A percentile compares a stretch with the other conserved stretches of the same genome.
Evolutionary conservation across 2,797 vertebrate genomes (phyloP).

Genomic region (Nannoperca australis): DNA sequence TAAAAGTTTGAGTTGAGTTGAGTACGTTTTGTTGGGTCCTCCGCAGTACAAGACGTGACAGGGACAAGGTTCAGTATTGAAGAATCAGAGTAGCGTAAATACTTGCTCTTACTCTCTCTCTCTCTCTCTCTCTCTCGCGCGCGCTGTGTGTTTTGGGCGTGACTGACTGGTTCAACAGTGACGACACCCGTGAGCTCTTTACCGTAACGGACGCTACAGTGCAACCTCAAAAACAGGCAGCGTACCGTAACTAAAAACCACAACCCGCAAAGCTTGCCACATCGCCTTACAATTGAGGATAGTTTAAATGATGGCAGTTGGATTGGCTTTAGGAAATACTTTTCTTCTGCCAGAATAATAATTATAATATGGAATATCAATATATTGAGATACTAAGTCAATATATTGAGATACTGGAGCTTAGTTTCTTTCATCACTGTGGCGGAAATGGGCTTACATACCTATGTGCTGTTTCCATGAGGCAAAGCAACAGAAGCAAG

Average conservation of each 20-base stretch:
- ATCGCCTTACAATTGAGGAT: not conserved
- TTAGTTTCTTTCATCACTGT: too few relatives aligned
- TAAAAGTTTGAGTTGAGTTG: not conserved
- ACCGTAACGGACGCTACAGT: constrained; percentile 45
- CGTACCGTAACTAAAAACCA: constrained; percentile 25
- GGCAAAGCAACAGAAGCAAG: too few relatives aligned
- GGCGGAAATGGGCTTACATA: too few relatives aligned
- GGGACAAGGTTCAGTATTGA: too few relatives aligned
- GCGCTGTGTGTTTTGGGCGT: constrained; percentile 52
- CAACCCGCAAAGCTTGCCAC: not conserved
- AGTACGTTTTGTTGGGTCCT: not conserved
- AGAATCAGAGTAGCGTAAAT: not conserved
- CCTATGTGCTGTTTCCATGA: too few relatives aligned
- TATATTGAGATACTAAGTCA: too few relatives aligned
- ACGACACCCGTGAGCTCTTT: constrained; percentile 33
- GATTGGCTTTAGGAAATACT: not conserved
- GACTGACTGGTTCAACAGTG: not conserved
- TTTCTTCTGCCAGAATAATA: too few relatives aligned
- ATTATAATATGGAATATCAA: too few relatives aligned
- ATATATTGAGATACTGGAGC: too few relatives aligned
- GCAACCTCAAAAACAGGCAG: not conserved
- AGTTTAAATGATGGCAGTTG: not conserved
- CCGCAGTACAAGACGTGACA: too few relatives aligned
- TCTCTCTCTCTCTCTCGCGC: not conserved
- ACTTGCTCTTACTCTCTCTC: not conserved